Evolutionary conservation across 1,140 invertebrate species (phyloP), one percentile per base, ranked within the genome.

Genomic region (Brachionus rubens): DNA sequence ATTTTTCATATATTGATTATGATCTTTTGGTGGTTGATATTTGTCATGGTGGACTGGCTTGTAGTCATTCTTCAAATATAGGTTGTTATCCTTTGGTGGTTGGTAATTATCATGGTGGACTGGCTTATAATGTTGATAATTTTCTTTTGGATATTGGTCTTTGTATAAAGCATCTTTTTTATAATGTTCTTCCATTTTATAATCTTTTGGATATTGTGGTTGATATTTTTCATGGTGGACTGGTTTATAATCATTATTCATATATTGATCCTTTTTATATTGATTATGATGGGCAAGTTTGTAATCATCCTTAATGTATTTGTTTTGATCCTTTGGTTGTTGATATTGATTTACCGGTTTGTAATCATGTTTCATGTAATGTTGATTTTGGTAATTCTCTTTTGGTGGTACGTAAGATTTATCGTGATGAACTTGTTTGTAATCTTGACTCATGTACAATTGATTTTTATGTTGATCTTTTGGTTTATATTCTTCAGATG

Each of bases 291-390:
- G 41, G n/a, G 10, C 10, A 43, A 12, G n/a, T 2, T 43, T 43
- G 10, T 10, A 43, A 12, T 43, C n/a, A 43, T 43, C 26, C 5
- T 28, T 28, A 28, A 28, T 12, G 9, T 28, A 12, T 26, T 28
- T 12, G 28, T 54, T 9, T 12, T 7, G 26, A 14, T 54, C 33
- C 33, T 26, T 16, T 54, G 52, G 33, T 26, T 10, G n/a, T n/a
- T n/a, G n/a, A n/a, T n/a, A n/a, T n/a, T n/a, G n/a, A 54, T 54
- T 28, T 4, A 54, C 52, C 16, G 52, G 52, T 54, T 59, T 33
- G n/a, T 59, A 24, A 33, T 59, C 28, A 4, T 36, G 33, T 40
- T 59, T 59, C 33, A 59, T 59, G 5, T 24, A 21, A 26, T 7
- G 24, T 14, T 26, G 24, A 14, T 26, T 54, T 54, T 7, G 50